phyloP scores from a whole-genome alignment of 1,140 invertebrate genomes.

The Vollenhovia emeryi region DNA sequence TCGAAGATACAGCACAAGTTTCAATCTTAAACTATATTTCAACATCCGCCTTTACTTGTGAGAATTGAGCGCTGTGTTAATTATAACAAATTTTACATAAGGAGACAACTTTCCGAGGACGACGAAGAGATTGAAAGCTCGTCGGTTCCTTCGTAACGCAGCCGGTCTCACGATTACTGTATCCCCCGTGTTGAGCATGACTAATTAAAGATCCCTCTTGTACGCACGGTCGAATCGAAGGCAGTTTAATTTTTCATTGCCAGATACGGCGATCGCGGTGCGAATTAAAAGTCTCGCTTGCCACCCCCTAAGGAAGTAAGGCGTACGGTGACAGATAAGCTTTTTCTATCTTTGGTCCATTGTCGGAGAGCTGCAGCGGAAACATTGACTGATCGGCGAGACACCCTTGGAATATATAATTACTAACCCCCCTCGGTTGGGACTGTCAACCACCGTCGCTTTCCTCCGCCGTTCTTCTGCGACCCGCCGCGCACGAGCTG shows the following conservation, averaged over 20 bases:
- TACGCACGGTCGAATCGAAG: constrained; percentile 14
- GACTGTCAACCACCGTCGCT: constrained; percentile 46
- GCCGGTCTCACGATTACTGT: constrained; percentile 12
- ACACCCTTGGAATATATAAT: constrained; percentile 86
- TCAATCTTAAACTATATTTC: not conserved
- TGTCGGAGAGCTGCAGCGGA: constrained; percentile 83
- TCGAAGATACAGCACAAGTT: not conserved
- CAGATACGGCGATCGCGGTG: constrained; percentile 73
- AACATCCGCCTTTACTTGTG: not conserved
- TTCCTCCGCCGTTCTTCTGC: constrained; percentile 41
- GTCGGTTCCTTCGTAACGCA: not conserved
- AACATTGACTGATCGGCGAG: constrained; percentile 85
- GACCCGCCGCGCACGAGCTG: constrained; percentile 61
- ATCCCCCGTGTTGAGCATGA: constrained; percentile 13
- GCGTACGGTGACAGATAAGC: constrained; percentile 83
- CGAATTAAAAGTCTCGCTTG: constrained; percentile 82
- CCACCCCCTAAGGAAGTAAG: constrained; percentile 78
- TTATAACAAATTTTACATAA: not conserved
- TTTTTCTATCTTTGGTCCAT: constrained; percentile 84
- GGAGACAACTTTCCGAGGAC: not conserved
- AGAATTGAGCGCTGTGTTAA: not conserved
- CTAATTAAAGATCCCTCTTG: constrained; percentile 47
- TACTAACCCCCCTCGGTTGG: constrained; percentile 72
- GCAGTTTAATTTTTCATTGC: constrained; percentile 82
- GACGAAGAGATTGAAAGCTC: not conserved